Percentiles rank a stretch among this genome's conserved stretches.
These are phyloP conservation scores for Cryptus armator DNA, from an alignment of 2,888 invertebrate species.

Conservation along the genomic window DNA sequence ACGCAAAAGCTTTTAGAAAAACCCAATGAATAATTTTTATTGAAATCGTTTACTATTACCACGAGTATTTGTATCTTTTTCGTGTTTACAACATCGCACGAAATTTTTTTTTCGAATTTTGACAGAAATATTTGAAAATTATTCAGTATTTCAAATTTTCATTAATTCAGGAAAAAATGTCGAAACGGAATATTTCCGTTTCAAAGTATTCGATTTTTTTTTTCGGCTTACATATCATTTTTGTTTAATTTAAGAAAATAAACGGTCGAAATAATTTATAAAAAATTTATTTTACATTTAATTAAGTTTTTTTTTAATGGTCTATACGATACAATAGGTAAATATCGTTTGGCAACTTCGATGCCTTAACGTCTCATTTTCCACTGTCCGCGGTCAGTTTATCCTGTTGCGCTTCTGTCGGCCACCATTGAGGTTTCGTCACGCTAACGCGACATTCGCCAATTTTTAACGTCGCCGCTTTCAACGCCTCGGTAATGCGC, in stretches of 20 bases:
- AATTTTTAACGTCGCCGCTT: slow-evolving; percentile 87
- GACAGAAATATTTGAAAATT: no score
- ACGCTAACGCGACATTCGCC: slow-evolving; percentile 86
- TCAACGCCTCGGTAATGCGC: slow-evolving; percentile 90
- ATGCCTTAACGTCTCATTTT: slow-evolving; percentile 33
- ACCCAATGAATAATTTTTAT: no score
- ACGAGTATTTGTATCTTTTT: no score
- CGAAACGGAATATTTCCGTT: background rate
- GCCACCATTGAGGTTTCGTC: slow-evolving; percentile 94
- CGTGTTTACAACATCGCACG: no score
- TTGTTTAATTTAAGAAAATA: slow-evolving; percentile 7
- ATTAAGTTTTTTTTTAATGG: slow-evolving; percentile 30
- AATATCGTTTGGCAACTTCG: background rate
- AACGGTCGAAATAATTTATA: slow-evolving; percentile 4
- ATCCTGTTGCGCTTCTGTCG: slow-evolving; percentile 89
- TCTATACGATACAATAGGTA: background rate
- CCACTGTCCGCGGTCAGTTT: slow-evolving; percentile 77
- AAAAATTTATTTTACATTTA: slow-evolving; percentile 68
- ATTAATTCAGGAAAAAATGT: no score
- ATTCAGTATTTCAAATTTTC: no score
- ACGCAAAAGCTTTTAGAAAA: no score
- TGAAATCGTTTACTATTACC: no score
- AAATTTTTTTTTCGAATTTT: no score
- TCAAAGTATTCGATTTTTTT: background rate
- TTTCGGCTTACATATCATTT: background rate